Evolutionary conservation across 2,113 vertebrate genomes (phyloP).

Genomic region (Formicarius rufipectus): DNA sequence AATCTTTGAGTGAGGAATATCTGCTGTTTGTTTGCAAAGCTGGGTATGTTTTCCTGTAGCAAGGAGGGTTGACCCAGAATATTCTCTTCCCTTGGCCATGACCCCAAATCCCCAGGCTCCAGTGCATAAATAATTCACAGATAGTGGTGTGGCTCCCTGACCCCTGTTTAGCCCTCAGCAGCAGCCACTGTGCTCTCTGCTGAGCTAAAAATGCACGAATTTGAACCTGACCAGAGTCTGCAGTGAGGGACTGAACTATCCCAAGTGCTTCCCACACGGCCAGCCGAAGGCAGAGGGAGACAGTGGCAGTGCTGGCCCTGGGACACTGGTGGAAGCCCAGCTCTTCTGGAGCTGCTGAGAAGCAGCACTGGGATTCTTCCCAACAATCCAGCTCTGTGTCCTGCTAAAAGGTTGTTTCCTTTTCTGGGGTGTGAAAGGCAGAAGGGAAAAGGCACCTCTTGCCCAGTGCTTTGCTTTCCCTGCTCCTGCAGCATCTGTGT

Average conservation of each 20-base stretch:
- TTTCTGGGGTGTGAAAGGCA: not conserved
- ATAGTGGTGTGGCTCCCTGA: not conserved
- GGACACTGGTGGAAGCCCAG: not conserved
- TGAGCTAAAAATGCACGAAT: not conserved
- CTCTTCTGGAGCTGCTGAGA: not conserved
- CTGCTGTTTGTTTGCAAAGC: not conserved
- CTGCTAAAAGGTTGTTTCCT: not conserved
- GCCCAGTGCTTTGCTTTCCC: not conserved
- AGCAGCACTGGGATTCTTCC: not conserved
- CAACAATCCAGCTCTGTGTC: not conserved
- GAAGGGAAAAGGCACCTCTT: not conserved
- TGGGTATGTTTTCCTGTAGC: not conserved
- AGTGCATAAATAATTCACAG: conserved; percentile 4
- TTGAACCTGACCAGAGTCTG: not conserved
- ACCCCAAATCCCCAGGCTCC: not conserved
- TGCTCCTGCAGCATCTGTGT: not conserved
- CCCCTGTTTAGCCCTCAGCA: not conserved
- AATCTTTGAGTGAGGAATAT: not conserved
- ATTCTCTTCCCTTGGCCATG: accelerated
- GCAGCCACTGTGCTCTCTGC: not conserved
- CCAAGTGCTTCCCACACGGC: not conserved
- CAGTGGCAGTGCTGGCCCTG: not conserved
- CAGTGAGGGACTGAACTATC: not conserved
- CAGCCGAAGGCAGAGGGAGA: not conserved
- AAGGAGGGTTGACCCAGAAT: not conserved